Base-by-base conservation (phyloP, 1,140 invertebrate genomes). In the Pectinophora gossypiella region DNA sequence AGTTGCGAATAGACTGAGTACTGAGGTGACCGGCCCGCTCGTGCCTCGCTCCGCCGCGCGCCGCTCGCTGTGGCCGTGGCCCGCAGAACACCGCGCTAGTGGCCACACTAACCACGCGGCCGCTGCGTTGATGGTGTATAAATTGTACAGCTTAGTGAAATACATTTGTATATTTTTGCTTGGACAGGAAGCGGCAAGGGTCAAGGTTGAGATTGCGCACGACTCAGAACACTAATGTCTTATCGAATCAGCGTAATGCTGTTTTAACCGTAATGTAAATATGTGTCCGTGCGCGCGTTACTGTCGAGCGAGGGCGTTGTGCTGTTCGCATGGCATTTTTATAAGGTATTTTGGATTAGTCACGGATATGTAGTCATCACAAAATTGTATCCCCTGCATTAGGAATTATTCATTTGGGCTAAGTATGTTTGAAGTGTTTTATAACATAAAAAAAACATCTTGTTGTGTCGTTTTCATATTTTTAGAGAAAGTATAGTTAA, bases 131-230 rank as follows among this genome's bases (percentile, higher is more conserved):
- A 51, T 67, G 62, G 56, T 80, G 76, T 80, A 74, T 54, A 79
- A 79, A 80, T 70, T 81, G 76, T 76, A 81, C 77, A 81, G 74
- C 67, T 75, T 78, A 75, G 68, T 64, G 61, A 68, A 57, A 70
- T 56, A 78, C 74, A 68, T 76, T 74, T 82, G 78, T 85, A 85
- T 82, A 85, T 81, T 85, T 82, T 81, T 72, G 76, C 74, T 82
- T 72, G 70, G 69, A 63, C 61, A 64, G 58, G 49, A 64, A 61
- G 61, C 70, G 64, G 66, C 60, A 64, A 68, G 55, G 63, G 59
- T 61, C 58, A 67, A 64, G 60, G 58, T 59, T 61, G 68, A 69
- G 36, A 18, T 1, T 13, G 36, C 36, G 10, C n/a, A n/a, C n/a
- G n/a, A n/a, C n/a, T n/a, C n/a, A n/a, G n/a, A n/a, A n/a, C n/a